Evolutionary conservation across 2,797 vertebrate genomes (phyloP), one percentile per base, ranked within the genome.

Genomic region (Lerista edwardsae): DNA sequence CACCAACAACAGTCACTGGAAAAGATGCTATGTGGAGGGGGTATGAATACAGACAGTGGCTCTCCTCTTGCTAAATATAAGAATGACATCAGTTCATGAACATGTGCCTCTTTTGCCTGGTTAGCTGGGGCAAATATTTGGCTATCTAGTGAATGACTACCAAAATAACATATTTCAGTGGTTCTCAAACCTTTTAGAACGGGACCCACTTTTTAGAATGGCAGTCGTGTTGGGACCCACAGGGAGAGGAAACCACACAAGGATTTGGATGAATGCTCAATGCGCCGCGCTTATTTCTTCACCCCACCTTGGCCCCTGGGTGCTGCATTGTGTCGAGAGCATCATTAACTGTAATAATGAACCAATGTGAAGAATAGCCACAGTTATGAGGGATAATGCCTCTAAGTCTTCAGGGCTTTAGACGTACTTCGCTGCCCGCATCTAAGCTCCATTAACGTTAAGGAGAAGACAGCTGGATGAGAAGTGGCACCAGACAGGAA

Each of bases 291-390:
- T 15, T 11, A 6, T 23, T 69, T 47, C 68, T 39, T 57, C 39
- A 9, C 31, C 25, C 61, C 5, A 21, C 7, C 81, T 65, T 11
- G 14, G 68, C 76, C 55, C 57, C 29, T 75, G 82, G 19, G 55
- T 36, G 27, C 41, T 31, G 41, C 41, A 8, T 80, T 41, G 55
- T 15, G 1, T 77, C 21, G 34, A 29, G 23, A 71, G 77, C 72
- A 80, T 79, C 86, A 80, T 80, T 80, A 80, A 71, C 77, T 71
- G 71, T 69, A 71, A 31, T 41, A 75, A 76, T 71, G 71, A 29
- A 41, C 29, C 80, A 61, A 80, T 34, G 65, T 64, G 78, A 80
- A 61, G 77, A 87, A 80, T 55, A 31, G 64, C 55, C 10, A 29
- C 69, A 23, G 76, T 27, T 78, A 59, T 2, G 44, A n/a, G 36